Base-by-base conservation (phyloP, 2,113 vertebrate species). In the Seriola aureovittata region DNA sequence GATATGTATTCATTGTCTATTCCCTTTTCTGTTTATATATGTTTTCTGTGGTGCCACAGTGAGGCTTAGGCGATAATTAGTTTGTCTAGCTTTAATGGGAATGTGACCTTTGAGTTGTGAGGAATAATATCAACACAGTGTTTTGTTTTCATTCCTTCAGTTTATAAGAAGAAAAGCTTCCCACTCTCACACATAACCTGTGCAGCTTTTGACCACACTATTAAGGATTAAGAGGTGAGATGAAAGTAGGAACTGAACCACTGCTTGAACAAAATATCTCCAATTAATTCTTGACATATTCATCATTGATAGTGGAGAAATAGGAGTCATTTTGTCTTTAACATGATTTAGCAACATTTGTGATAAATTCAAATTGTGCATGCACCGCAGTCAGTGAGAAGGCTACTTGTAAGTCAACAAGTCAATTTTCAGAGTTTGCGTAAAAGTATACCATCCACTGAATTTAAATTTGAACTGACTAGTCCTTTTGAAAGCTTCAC, bases 71-170 rank as follows among this genome's bases (percentile, higher is more conserved):
- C 66, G 32, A 66, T 82, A 38, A 81, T 80, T 65, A 50, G 16
- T 75, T 74, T 77, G 14, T 68, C 8, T 70, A 62, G 29, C n/a
- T 80, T 50, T 69, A 54, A 55, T 82, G 46, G 58, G 50, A 69
- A 72, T 69, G 25, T 71, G 64, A 85, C 72, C 64, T 54, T 71
- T 89, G 17, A 78, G 38, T 57, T 52, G 10, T 71, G 55, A 46
- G 23, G 21, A 76, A 17, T 72, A 13, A 60, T 0, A 38, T 54
- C 3, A 5, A 14, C 55, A 14, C 11, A 58, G 9, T 54, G 16
- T 57, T 44, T 62, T 48, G 5, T 38, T 71, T 9, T 50, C 44
- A 57, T 64, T 64, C 12, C 0, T 2, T 4, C 14, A 34, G 52
- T 52, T 8, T 12, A 16, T 25, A 44, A 19, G 7, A 62, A 44